A percentile compares a stretch with the other conserved stretches of the same genome.
These are phyloP conservation scores for Octonoba sinensis DNA, from an alignment of 2,888 invertebrate genomes.

Conservation along the genomic window DNA sequence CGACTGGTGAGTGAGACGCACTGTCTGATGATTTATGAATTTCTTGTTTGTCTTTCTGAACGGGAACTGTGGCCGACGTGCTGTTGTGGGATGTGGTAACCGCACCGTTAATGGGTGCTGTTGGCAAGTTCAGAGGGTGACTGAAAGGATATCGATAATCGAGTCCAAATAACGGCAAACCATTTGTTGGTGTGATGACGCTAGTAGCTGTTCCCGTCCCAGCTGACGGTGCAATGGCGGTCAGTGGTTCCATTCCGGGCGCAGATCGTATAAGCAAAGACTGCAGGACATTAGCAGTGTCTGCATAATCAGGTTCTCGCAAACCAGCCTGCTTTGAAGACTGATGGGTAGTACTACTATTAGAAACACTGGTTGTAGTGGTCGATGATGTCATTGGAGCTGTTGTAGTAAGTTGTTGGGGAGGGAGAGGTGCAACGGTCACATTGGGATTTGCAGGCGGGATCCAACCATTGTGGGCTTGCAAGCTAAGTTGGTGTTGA, in stretches of 20 bases:
- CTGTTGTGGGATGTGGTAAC: background rate
- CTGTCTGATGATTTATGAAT: slow-evolving; percentile 23
- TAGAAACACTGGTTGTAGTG: slow-evolving; percentile 3
- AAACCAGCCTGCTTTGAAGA: slow-evolving; percentile 18
- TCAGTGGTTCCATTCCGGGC: slow-evolving; percentile 17
- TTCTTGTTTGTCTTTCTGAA: slow-evolving; percentile 26
- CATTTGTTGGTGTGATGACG: slow-evolving; percentile 37
- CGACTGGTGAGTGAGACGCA: background rate
- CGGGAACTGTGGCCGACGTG: background rate
- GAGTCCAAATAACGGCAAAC: slow-evolving; percentile 35
- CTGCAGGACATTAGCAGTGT: slow-evolving; percentile 54
- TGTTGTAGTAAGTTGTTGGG: slow-evolving; percentile 15
- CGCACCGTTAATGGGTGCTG: slow-evolving; percentile 12
- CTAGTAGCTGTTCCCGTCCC: slow-evolving; percentile 13
- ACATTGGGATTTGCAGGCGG: slow-evolving; percentile 58
- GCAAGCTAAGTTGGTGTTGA: slow-evolving; percentile 46
- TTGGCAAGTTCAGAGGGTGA: slow-evolving; percentile 26
- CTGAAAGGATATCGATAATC: slow-evolving; percentile 47
- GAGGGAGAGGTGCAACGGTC: slow-evolving; percentile 50
- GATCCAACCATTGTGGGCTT: slow-evolving; percentile 50
- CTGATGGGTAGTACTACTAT: slow-evolving; percentile 24
- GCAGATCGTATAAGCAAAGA: slow-evolving; percentile 45
- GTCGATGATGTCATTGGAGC: slow-evolving; percentile 24
- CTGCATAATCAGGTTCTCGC: slow-evolving; percentile 50
- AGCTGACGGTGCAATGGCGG: slow-evolving; percentile 24